A percentile compares a stretch with the other conserved stretches of the same genome.
Evolutionary conservation across 2,888 invertebrate species (phyloP).

Genomic region (Omphaloscelis lunosa): DNA sequence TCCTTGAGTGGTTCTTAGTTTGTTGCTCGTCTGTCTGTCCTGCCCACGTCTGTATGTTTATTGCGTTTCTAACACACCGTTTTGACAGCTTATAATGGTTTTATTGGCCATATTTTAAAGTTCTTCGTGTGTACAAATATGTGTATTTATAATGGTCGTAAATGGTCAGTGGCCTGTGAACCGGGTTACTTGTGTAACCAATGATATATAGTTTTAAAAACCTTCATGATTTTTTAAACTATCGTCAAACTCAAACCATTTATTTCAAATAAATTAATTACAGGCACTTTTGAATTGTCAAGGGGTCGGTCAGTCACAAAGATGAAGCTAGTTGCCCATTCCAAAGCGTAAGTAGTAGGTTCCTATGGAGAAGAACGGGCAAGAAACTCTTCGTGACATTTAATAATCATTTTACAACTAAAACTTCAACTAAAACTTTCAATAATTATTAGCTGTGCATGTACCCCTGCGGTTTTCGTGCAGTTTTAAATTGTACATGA

Average conservation of each 20-base stretch:
- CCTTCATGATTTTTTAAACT: slow-evolving; percentile 6
- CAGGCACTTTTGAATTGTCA: too few relatives aligned
- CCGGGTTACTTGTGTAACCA: slow-evolving; percentile 31
- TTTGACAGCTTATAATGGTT: slow-evolving; percentile 58
- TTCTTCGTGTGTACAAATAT: slow-evolving; percentile 53
- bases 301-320: too few relatives aligned
- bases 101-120: slow-evolving; percentile 62
- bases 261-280: too few relatives aligned
- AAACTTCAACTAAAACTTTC: not conserved
- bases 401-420: not conserved
- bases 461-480: not conserved
- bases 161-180: slow-evolving; percentile 43
- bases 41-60: slow-evolving; percentile 56
- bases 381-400: not conserved
- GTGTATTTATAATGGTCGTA: slow-evolving; percentile 58
- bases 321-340: too few relatives aligned
- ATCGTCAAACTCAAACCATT: too few relatives aligned
- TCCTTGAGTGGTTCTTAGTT: slow-evolving; percentile 40
- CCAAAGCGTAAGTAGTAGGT: too few relatives aligned
- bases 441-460: not conserved
- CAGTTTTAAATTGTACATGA: not conserved
- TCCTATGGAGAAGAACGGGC: too few relatives aligned
- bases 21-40: slow-evolving; percentile 34
- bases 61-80: slow-evolving; percentile 49
- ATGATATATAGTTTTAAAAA: slow-evolving; percentile 41